phyloP scores from a whole-genome alignment of 2,888 invertebrate species.

The Calephelis perditalis region DNA sequence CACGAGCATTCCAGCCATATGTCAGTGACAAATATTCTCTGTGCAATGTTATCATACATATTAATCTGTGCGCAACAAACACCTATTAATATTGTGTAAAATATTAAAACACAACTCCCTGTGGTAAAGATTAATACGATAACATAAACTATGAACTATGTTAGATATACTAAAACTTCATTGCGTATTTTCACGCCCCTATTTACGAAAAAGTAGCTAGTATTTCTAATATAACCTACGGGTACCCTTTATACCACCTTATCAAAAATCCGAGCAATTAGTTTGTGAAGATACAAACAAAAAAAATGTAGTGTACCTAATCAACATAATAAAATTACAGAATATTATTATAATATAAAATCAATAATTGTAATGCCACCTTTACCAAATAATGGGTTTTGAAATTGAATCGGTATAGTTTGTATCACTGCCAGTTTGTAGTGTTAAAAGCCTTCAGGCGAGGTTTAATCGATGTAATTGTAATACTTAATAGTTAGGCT shows the following conservation, averaged over 20 bases:
- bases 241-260: no score
- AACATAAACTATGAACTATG: no score
- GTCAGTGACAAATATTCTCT: slow-evolving; percentile 10
- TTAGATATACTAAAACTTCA: no score
- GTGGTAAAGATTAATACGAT: not conserved
- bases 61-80: slow-evolving; percentile 1
- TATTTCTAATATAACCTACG: no score
- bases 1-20: slow-evolving; percentile 8
- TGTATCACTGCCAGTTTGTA: not conserved
- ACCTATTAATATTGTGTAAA: slow-evolving; percentile 3
- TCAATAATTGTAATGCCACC: not conserved
- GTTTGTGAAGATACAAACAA: no score
- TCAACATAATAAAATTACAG: no score
- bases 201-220: no score
- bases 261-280: no score
- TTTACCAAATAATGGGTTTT: not conserved
- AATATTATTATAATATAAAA: no score
- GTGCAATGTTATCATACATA: slow-evolving; percentile 8
- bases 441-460: slow-evolving; percentile 8
- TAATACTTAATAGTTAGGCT: slow-evolving; percentile 3
- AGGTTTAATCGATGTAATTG: not conserved
- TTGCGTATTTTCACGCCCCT: no score
- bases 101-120: not conserved
- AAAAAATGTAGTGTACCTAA: no score
- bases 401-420: not conserved